Base-by-base conservation (phyloP, 64 coral and sea anemone species). In the Acropora tenuis region DNA sequence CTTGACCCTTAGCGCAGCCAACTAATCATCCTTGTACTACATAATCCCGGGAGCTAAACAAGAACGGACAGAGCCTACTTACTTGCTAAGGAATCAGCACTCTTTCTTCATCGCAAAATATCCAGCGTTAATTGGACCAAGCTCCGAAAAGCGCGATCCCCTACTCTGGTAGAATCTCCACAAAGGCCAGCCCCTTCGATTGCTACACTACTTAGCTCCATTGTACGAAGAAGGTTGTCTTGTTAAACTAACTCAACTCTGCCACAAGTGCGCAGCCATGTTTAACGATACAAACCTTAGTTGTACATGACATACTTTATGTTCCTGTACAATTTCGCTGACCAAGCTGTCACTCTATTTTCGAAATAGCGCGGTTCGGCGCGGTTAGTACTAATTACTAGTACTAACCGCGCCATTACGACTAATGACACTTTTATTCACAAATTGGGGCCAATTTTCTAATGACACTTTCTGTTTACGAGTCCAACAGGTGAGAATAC, bases 201-300 rank as follows among this genome's bases (percentile, higher is more conserved):
- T 15, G 92, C 96, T 18, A 95, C 73, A 20, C 74, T 86, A 59
- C 89, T 92, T 17, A 98, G 49, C 67, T 98, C 96, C 96, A 97
- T 97, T 68, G 8, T 79, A 50, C 60, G 42, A 78, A 7, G 15
- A 4, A 59, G 18, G 44, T 91, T 47, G 20, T 30, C 10, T 80
- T 66, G 20, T 16, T 19, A 78, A 58, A 2, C 4, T 84, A 66
- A 1, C 10, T 55, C 52, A 48, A 11, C 48, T 3, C n/a, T 16
- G 11, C 13, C 1, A 18, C 45, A 2, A 8, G 11, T 85, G 18
- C 0, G 20, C 46, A 15, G 16, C 66, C 82, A 71, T 85, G 13
- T 13, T 71, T 16, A 72, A 71, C 13, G 59, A 10, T 13, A 63
- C 9, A 63, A 63, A 10, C 13, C 10, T 63, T 63, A 10, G 59